Evolutionary conservation across 2,888 invertebrate species (phyloP), one percentile per base, ranked within the genome.

Genomic region (Aplocera efformata): DNA sequence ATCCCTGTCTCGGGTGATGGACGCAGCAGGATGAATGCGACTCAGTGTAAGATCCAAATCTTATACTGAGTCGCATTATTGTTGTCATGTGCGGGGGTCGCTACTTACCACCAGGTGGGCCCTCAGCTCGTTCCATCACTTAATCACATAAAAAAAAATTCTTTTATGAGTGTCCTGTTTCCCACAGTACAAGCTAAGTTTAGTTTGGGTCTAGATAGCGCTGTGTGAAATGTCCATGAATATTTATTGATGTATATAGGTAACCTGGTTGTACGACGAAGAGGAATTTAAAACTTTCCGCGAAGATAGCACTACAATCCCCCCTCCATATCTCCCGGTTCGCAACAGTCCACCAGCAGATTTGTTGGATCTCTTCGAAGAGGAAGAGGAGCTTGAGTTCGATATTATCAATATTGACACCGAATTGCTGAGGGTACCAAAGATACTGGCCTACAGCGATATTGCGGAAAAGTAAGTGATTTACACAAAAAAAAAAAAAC

Each of bases 341-440:
- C 32, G 26, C 17, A 6, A 13, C 10, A 2, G n/a, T 1, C 3
- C 20, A 0, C 6, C 32, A 13, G 1, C 30, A 0, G 66, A 74
- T 3, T 58, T 79, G 4, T 42, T 82, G 4, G 52, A 70, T 5
- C 52, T 82, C 1, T 51, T 84, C 7, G 69, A 76, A 30, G 89
- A 90, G 13, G 88, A 90, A 0, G 88, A 90, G 0, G 82, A 92
- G 22, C 75, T 90, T 32, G 88, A 91, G 13, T 88, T 71, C 32
- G 85, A 85, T 17, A 88, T 88, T 13, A 54, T 86, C 6, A 88
- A 88, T 42, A 86, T 88, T 25, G 73, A 79, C 25, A 69, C 67
- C 0, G 58, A 72, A 8, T 55, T 76, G 22, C 37, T 85, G 46
- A 62, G 67, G 38, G 63, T 81, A 34, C 83, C 83, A 0, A 58